phyloP scores from a whole-genome alignment of 2,888 invertebrate genomes.

The Lasioglossum lativentre region DNA sequence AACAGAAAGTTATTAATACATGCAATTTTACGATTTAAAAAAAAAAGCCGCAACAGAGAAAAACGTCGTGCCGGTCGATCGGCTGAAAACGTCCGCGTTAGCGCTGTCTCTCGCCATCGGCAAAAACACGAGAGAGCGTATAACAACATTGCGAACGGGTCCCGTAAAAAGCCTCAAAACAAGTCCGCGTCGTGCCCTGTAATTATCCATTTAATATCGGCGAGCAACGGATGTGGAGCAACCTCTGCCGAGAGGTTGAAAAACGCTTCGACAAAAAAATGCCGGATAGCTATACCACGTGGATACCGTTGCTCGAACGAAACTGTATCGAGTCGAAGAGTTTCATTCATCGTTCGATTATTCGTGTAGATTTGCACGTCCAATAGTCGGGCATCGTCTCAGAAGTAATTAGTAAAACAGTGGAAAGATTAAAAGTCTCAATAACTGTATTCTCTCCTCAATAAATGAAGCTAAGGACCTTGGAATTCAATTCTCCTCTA shows the following conservation, averaged over 20 bases:
- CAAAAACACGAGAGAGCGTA: constrained; percentile 29
- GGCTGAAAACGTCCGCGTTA: constrained; percentile 11
- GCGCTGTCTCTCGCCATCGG: background rate
- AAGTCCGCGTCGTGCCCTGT: constrained; percentile 25
- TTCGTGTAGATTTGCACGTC: constrained; percentile 6
- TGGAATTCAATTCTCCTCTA: too few relatives aligned
- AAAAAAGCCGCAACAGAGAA: background rate
- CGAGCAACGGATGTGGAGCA: constrained; percentile 31
- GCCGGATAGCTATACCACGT: constrained; percentile 35
- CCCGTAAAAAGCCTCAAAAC: constrained; percentile 16
- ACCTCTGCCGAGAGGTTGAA: constrained; percentile 6
- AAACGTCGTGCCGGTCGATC: background rate
- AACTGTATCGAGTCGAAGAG: constrained; percentile 56
- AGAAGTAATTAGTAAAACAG: too few relatives aligned
- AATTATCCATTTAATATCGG: constrained; percentile 53
- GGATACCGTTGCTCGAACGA: constrained; percentile 65
- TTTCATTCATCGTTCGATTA: constrained; percentile 50
- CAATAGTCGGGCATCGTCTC: constrained; percentile 38
- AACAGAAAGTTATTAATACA: constrained; percentile 22
- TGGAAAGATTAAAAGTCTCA: too few relatives aligned
- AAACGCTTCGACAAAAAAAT: constrained; percentile 18
- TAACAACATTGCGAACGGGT: constrained; percentile 3
- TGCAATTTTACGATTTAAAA: background rate
- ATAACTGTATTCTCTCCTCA: too few relatives aligned
- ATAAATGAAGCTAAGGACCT: too few relatives aligned